Percentiles rank a stretch among this genome's conserved stretches.
phyloP scores from a whole-genome alignment of 2,113 vertebrate genomes.

The Apteryx mantelli region DNA sequence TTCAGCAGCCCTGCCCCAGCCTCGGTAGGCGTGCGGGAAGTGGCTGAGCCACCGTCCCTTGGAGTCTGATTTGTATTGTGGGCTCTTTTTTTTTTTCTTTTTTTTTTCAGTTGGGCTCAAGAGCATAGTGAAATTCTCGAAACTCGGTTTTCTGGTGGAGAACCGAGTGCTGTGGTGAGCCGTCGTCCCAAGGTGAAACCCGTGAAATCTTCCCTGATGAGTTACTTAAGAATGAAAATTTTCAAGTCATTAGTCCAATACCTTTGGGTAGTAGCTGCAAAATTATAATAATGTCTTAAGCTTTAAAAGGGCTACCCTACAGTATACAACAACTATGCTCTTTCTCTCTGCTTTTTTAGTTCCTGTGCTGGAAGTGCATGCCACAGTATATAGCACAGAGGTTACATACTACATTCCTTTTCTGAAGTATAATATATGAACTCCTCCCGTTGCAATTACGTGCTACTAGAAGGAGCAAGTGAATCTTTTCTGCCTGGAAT shows the following conservation, averaged over 20 bases:
- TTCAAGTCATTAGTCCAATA: neutral
- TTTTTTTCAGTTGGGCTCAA: too few species aligned
- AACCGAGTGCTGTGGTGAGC: neutral
- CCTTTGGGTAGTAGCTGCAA: neutral
- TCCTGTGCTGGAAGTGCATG: fast-evolving
- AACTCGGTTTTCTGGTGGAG: neutral
- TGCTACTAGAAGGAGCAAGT: neutral
- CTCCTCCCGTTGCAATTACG: neutral
- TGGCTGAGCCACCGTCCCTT: too few species aligned
- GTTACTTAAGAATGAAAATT: neutral
- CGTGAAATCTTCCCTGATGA: neutral
- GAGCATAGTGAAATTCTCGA: neutral
- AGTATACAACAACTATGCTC: neutral
- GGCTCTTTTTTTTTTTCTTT: too few species aligned
- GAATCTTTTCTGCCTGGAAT: neutral
- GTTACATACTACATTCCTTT: neutral
- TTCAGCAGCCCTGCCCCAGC: too few species aligned
- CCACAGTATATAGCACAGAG: neutral
- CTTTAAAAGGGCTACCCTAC: neutral
- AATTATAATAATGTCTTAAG: neutral
- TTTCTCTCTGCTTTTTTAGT: neutral
- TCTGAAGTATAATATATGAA: fast-evolving
- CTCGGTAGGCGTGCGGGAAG: too few species aligned
- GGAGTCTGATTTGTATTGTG: too few species aligned
- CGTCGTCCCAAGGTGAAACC: neutral